phyloP scores from a whole-genome alignment of 2,797 vertebrate species.

The Silurus lanzhouensis region DNA sequence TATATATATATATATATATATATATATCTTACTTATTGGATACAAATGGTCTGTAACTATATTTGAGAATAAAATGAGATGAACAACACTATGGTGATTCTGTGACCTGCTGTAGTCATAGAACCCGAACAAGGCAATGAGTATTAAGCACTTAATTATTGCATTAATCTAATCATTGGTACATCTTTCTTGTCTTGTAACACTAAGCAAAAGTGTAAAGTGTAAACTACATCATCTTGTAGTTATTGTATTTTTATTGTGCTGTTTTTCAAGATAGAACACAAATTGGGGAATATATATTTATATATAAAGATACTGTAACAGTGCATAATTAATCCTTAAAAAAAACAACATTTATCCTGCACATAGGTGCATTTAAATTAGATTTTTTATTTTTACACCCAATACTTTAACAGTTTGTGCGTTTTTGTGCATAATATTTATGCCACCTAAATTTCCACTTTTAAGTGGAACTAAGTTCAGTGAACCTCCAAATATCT shows the following conservation, averaged over 20 bases:
- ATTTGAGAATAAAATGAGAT: conserved; percentile 20
- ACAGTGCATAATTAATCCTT: conserved; percentile 16
- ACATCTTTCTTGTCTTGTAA: conserved; percentile 14
- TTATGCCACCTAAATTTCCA: background rate
- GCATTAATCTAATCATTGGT: conserved; percentile 30
- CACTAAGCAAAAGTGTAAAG: conserved; percentile 16
- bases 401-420: conserved; percentile 16
- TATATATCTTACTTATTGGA: conserved; percentile 64
- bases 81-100: conserved; percentile 12
- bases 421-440: conserved; percentile 17
- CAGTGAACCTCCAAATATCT: background rate
- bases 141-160: conserved; percentile 46
- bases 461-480: background rate
- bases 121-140: conserved; percentile 12
- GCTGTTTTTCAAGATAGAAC: conserved; percentile 14
- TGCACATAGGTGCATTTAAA: background rate
- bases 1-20: conserved; percentile 43
- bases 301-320: conserved; percentile 11
- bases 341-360: background rate
- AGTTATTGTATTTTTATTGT: background rate
- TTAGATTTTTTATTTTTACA: background rate
- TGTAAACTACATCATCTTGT: background rate
- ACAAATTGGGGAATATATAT: background rate
- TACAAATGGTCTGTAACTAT: conserved; percentile 34
- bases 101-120: background rate